Evolutionary conservation across 2,888 invertebrate genomes (phyloP), one percentile per base, ranked within the genome.

Genomic region (Oasisia sp.): DNA sequence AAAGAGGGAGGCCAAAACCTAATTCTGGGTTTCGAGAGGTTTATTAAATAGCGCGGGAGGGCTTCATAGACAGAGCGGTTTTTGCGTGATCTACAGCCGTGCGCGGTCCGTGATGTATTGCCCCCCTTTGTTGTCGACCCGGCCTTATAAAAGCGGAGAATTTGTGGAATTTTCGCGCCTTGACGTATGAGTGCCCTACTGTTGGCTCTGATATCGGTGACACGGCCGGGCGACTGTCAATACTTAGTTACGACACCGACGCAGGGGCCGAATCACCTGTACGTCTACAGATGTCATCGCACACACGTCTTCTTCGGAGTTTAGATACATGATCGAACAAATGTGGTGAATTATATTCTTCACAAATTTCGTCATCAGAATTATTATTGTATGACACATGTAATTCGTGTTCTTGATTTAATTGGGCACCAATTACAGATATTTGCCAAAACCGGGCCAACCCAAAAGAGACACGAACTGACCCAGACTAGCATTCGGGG

Each of bases 1-100:
- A n/a, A n/a, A n/a, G n/a, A 74, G 74, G 27, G 27, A 74, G 74
- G 74, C 27, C 74, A 74, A 74, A n/a, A 74, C 74, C 74, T 74
- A 74, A 74, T 74, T 74, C 74, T 19, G 19, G 74, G 74, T 74
- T 74, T 74, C 74, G 74, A 74, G 74, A 19, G 27, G 74, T 74
- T 74, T 74, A 74, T 74, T 74, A 74, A 74, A 74, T 74, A 74
- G 74, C 74, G 74, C 74, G 74, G 74, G 74, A 74, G 74, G 14
- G 19, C 19, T 74, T 74, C 74, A 74, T n/a, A 74, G 74, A 74
- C 74, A 74, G 74, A 27, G 3, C 74, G 74, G 74, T 74, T n/a
- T 74, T 74, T 74, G 74, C 74, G 74, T 74, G 74, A 74, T 74
- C n/a, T 74, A 74, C 74, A 27, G 74, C 74, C 0, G 74, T 27